Conservation (phyloP, 2,113 vertebrate genomes). For the Lampris megalopsis region DNA sequence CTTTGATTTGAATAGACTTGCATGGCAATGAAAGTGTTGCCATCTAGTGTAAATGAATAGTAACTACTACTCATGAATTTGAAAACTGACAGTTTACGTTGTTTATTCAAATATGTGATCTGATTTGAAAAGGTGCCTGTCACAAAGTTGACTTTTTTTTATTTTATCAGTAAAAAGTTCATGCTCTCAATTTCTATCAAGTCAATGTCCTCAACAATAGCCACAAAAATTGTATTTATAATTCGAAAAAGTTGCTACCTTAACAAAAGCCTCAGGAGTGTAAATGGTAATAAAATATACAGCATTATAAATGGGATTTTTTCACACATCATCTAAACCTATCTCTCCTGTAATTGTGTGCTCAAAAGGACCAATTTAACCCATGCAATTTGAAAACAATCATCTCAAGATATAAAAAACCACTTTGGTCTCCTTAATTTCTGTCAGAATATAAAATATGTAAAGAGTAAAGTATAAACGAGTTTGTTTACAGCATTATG, state of each 20-base stretch:
- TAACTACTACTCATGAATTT: slow-evolving; percentile 9
- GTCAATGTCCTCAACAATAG: background rate
- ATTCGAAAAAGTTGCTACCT: too few species aligned
- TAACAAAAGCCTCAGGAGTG: background rate
- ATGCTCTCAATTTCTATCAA: background rate
- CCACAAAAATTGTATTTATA: background rate
- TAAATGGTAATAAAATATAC: background rate
- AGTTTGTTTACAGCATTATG: too few species aligned
- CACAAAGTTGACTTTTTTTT: background rate
- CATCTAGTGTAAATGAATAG: slow-evolving; percentile 57
- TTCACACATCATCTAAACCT: slow-evolving; percentile 1
- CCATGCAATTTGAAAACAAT: too few species aligned
- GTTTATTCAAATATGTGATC: too few species aligned
- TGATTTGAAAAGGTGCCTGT: background rate
- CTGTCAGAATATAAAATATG: too few species aligned
- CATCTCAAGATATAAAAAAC: too few species aligned
- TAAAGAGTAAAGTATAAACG: too few species aligned
- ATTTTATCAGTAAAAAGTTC: background rate
- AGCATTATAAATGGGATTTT: background rate
- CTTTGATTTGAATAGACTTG: slow-evolving; percentile 13
- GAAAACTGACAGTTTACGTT: background rate
- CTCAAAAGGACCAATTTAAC: too few species aligned
- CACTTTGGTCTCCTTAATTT: too few species aligned
- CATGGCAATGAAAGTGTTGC: slow-evolving; percentile 37
- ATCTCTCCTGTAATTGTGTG: too few species aligned